Base-by-base conservation (phyloP, 2,113 vertebrate genomes). In the Condylura cristata region DNA sequence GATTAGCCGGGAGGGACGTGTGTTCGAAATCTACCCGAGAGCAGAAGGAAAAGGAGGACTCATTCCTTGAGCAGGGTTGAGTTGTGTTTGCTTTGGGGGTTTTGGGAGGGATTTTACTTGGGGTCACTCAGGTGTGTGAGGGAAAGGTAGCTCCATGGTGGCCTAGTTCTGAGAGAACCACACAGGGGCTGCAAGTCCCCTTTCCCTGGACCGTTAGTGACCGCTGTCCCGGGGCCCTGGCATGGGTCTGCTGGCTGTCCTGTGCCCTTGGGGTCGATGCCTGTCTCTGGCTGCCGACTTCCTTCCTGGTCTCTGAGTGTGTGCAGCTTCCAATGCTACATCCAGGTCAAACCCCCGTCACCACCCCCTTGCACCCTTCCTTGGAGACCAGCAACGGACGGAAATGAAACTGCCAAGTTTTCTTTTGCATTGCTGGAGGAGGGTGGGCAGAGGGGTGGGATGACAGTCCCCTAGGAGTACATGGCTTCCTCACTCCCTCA, bases 281-380 rank as follows among this genome's bases (percentile, higher is more conserved):
- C 32, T 72, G 74, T 58, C 75, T 70, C 66, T 22, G 34, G 22
- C n/a, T 68, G 30, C 83, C 94, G 94, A 61, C 11, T 37, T 85
- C 87, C 74, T 86, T 93, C 26, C 71, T 30, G 74, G 94, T 85
- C 94, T 79, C 96, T 91, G 6, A 18, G 4, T 6, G 2, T 61
- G 63, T 60, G 86, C 60, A 76, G 76, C 94, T 81, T 95, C 74
- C 79, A 0, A 74, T 51, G 70, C 60, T 92, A 66, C 79, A 89
- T 89, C 34, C 0, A 46, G 68, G 63, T 70, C 56, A 39, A 44
- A 63, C 7, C 74, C 84, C 74, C 83, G 88, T 92, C 48, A 76
- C 37, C 22, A 24, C 17, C n/a, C 34, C 37, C 37, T 44, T 41
- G 9, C 68, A 58, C n/a, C 46, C 48, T 44, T 46, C 61, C 61